These are phyloP conservation scores for Mirounga angustirostris DNA, from an alignment of 2,113 vertebrate genomes.

Conservation along the genomic window DNA sequence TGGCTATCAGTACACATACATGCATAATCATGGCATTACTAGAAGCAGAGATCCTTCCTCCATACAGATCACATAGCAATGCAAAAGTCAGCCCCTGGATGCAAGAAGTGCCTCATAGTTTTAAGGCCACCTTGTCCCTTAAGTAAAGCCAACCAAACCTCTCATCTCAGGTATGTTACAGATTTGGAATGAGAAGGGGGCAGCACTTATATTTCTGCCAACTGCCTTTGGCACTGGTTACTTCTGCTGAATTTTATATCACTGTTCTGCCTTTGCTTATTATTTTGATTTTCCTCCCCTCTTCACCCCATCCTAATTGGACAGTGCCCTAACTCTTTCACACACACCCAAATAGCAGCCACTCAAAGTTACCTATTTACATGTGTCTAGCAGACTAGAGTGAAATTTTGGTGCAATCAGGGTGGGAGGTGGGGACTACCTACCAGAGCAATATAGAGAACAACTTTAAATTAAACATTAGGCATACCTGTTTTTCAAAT, in stretches of 20 bases:
- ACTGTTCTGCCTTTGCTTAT: neutral
- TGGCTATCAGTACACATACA: neutral
- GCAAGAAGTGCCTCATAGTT: fast-evolving
- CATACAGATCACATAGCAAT: neutral
- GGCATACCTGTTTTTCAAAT: neutral
- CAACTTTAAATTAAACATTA: neutral
- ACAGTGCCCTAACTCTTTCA: neutral
- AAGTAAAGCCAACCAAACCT: neutral
- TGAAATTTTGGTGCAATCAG: neutral
- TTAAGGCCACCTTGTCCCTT: neutral
- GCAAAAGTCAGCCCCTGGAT: neutral
- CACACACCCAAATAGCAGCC: neutral
- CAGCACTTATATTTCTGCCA: neutral
- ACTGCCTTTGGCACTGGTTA: neutral
- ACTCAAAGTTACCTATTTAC: neutral
- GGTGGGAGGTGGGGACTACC: neutral
- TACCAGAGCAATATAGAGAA: neutral
- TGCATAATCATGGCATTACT: neutral
- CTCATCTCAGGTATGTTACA: neutral
- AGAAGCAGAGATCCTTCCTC: neutral
- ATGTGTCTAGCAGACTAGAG: neutral
- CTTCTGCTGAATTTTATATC: neutral
- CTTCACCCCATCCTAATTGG: neutral
- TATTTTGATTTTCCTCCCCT: neutral
- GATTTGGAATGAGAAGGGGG: neutral